Conservation (phyloP, 2,888 invertebrate genomes). For the Alloplasta piceator region DNA sequence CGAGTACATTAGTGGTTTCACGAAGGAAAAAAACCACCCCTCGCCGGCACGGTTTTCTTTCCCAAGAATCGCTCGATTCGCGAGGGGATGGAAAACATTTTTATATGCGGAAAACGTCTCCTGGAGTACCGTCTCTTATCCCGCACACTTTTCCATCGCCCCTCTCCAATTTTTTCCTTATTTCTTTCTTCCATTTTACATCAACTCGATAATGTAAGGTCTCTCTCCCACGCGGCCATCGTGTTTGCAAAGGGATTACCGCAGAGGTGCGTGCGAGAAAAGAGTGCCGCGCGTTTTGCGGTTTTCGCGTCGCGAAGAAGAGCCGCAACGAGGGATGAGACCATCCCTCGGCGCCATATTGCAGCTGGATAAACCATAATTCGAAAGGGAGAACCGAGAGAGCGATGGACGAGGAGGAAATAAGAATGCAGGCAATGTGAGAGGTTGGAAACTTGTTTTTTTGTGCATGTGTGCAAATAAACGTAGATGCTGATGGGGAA, state of each 20-base stretch:
- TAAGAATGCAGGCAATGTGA: conserved; percentile 38
- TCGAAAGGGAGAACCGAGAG: background rate
- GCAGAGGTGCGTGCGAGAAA: conserved; percentile 21
- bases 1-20: conserved; percentile 34
- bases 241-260: conserved; percentile 61
- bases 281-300: conserved; percentile 11
- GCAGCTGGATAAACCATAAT: conserved; percentile 44
- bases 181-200: background rate
- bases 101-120: conserved; percentile 57
- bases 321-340: background rate
- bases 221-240: conserved; percentile 42
- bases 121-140: conserved; percentile 61
- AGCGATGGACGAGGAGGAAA: too few relatives aligned
- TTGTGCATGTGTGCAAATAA: background rate
- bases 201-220: too few relatives aligned
- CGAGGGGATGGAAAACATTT: conserved; percentile 50
- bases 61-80: conserved; percentile 25
- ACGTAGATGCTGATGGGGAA: conserved; percentile 45
- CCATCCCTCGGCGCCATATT: conserved; percentile 41
- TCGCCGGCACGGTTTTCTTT: conserved; percentile 1
- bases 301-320: conserved; percentile 5
- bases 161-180: background rate
- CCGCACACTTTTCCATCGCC: background rate
- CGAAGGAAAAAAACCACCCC: conserved; percentile 18
- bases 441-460: conserved; percentile 23